Conservation (phyloP, 1,140 invertebrate species). For the Ceratosolen fusciceps region DNA sequence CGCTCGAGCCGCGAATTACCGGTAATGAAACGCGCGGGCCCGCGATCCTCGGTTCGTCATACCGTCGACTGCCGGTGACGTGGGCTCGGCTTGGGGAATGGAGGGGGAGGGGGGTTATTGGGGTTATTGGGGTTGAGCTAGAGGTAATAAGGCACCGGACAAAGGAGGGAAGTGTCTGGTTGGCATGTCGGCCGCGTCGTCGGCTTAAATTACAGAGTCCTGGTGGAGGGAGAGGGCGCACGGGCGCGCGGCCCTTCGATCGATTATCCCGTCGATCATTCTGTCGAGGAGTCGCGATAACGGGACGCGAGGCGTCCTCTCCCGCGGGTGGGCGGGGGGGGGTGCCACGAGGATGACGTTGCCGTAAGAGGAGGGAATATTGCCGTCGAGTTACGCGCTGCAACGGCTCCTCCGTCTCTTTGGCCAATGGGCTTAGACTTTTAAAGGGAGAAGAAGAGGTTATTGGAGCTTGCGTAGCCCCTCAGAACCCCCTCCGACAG, state of each 20-base stretch:
- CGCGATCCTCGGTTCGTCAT: not conserved
- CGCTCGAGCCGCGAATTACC: not conserved
- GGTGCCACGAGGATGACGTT: not conserved
- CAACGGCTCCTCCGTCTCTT: not conserved
- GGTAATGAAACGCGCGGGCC: not conserved
- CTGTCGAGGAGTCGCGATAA: conserved; percentile 19
- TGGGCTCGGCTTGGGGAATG: too few species aligned
- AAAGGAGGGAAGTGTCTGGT: not conserved
- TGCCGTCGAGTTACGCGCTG: not conserved
- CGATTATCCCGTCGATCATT: conserved; percentile 44
- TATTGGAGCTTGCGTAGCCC: too few species aligned
- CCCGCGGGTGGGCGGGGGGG: not conserved
- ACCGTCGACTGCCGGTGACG: too few species aligned
- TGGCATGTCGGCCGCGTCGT: not conserved
- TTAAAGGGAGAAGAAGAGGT: too few species aligned
- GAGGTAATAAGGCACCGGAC: not conserved
- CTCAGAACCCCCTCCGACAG: too few species aligned
- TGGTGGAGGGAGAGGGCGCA: not conserved
- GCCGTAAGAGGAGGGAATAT: conserved; percentile 11
- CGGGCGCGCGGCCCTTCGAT: conserved; percentile 6
- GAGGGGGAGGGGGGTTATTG: too few species aligned
- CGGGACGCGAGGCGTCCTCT: not conserved
- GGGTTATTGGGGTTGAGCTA: too few species aligned
- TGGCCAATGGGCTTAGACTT: too few species aligned
- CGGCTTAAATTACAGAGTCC: conserved; percentile 29